Evolutionary conservation across 2,113 vertebrate species (phyloP).

Genomic region (Limnothrissa miodon): DNA sequence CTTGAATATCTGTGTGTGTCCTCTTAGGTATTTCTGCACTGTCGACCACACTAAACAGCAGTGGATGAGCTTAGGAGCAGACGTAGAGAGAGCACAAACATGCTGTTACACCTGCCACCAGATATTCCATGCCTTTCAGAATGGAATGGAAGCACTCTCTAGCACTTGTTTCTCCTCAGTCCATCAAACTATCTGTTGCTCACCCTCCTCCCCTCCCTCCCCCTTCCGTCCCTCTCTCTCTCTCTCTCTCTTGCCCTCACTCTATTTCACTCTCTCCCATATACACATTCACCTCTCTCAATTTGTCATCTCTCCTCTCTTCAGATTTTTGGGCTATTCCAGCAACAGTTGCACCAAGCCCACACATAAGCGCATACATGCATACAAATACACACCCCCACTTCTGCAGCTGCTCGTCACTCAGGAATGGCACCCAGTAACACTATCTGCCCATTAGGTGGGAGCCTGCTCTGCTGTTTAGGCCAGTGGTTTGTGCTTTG

Average conservation of each 20-base stretch:
- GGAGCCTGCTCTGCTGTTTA: conserved; percentile 72
- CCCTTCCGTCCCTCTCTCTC: not conserved
- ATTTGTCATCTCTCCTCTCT: not conserved
- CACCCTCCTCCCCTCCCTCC: not conserved
- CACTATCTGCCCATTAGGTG: conserved; percentile 82
- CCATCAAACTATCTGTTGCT: conserved; percentile 48
- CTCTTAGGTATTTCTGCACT: not conserved
- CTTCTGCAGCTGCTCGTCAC: conserved; percentile 67
- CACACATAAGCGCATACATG: conserved; percentile 14
- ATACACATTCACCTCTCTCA: conserved; percentile 14
- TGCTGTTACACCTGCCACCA: conserved; percentile 71
- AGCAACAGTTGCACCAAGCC: not conserved
- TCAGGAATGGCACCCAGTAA: conserved; percentile 85
- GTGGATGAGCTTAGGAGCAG: not conserved
- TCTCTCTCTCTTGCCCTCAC: not conserved
- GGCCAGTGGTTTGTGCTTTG: conserved; percentile 67
- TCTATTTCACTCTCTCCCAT: not conserved
- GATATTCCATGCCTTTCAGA: conserved; percentile 66
- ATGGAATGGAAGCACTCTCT: conserved; percentile 74
- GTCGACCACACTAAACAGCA: not conserved
- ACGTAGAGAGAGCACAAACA: conserved; percentile 28
- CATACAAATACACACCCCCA: conserved; percentile 53
- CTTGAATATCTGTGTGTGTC: not conserved
- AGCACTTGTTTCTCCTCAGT: conserved; percentile 61
- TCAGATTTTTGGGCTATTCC: not conserved